These are phyloP conservation scores for Chamaetylas fuelleborni DNA, from an alignment of 2,113 vertebrate species.

Conservation along the genomic window DNA sequence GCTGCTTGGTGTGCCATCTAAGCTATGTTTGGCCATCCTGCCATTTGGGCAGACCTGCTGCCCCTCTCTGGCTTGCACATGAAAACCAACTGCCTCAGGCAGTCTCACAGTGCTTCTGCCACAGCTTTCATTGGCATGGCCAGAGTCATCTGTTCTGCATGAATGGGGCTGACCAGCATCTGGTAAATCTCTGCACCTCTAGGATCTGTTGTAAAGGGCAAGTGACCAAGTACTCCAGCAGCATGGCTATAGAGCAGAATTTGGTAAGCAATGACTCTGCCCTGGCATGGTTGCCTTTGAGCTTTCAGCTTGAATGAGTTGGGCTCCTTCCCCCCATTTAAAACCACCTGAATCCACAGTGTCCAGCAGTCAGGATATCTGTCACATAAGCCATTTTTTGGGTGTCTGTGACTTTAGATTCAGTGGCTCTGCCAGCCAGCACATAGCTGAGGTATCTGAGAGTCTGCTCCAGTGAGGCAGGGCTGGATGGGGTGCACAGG, in stretches of 20 bases:
- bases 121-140: not conserved
- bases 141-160: not conserved
- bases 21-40: not conserved
- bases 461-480: not conserved
- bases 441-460: not conserved
- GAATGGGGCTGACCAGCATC: not conserved
- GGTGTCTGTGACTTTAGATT: not conserved
- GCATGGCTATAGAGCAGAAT: not conserved
- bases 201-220: not conserved
- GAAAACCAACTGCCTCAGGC: not conserved
- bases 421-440: not conserved
- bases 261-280: not conserved
- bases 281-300: not conserved
- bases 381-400: not conserved
- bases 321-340: not conserved
- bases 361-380: rapidly evolving
- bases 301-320: not conserved
- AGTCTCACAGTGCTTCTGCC: not conserved
- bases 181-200: not conserved
- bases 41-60: not conserved
- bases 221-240: not conserved
- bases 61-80: not conserved
- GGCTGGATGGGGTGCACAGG: not conserved
- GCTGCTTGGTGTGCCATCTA: not conserved
- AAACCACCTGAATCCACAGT: not conserved